phyloP scores from a whole-genome alignment of 1,140 invertebrate species.

The Rhagoletis pomonella region DNA sequence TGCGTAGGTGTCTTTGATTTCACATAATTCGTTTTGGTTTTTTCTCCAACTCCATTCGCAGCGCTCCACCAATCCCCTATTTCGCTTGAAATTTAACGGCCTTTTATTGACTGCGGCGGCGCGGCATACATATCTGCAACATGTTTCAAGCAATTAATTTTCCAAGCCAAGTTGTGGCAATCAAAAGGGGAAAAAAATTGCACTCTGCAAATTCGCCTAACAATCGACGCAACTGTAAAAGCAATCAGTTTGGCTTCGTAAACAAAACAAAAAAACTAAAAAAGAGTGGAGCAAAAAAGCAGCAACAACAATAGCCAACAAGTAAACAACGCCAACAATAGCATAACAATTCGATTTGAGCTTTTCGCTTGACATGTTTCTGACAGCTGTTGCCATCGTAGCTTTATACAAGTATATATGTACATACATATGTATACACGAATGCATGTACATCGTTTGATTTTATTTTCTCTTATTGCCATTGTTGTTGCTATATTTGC shows the following conservation, averaged over 20 bases:
- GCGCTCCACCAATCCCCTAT: not conserved
- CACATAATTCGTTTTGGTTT: not conserved
- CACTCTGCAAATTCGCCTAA: not conserved
- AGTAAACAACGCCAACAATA: slow-evolving; percentile 3
- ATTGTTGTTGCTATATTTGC: not conserved
- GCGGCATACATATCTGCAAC: not conserved
- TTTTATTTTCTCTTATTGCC: not conserved
- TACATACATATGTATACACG: not conserved
- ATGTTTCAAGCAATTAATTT: slow-evolving; percentile 26
- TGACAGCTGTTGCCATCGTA: slow-evolving; percentile 32
- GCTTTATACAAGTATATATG: too few species aligned
- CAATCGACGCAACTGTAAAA: slow-evolving; percentile 6
- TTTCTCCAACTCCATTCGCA: not conserved
- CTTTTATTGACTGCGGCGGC: slow-evolving; percentile 8
- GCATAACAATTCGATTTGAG: slow-evolving; percentile 46
- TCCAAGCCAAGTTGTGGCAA: not conserved
- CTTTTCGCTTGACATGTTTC: slow-evolving; percentile 48
- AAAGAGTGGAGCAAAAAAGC: not conserved
- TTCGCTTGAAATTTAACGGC: not conserved
- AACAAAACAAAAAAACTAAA: not conserved
- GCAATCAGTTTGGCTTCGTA: not conserved
- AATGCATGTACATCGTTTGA: not conserved
- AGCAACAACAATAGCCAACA: not conserved
- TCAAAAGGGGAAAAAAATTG: not conserved
- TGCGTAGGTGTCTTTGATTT: slow-evolving; percentile 31